phyloP scores from a whole-genome alignment of 2,797 vertebrate species.

The Sebastes itinus region DNA sequence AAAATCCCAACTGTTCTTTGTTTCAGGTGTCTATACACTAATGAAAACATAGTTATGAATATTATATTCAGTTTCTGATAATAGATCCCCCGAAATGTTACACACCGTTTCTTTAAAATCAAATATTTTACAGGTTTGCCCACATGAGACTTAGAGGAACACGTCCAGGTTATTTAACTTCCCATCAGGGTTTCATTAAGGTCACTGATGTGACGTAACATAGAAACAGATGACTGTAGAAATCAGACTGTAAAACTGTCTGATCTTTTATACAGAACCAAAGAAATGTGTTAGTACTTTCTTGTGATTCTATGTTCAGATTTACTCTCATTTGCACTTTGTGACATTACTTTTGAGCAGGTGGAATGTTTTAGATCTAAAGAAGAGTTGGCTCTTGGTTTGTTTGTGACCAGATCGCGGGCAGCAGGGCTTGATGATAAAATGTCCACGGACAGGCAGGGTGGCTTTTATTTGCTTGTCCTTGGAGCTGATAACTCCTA shows the following conservation, averaged over 20 bases:
- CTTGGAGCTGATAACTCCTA: conserved; percentile 85
- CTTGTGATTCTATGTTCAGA: not conserved
- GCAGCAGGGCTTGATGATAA: conserved; percentile 81
- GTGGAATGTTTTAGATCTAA: conserved; percentile 4
- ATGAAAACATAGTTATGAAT: too few species aligned
- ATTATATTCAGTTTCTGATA: too few species aligned
- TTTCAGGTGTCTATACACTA: too few species aligned
- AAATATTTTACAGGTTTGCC: not conserved
- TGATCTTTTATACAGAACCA: not conserved
- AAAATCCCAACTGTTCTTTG: too few species aligned
- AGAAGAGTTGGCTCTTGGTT: conserved; percentile 66
- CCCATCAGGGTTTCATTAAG: conserved; percentile 10
- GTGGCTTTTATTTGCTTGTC: conserved; percentile 84
- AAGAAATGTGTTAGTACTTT: not conserved
- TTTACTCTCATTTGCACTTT: not conserved
- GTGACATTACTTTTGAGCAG: not conserved
- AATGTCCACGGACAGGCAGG: conserved; percentile 76
- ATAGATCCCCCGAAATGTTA: too few species aligned
- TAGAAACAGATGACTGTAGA: not conserved
- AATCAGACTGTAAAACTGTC: not conserved
- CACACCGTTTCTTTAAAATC: not conserved
- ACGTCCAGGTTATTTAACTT: not conserved
- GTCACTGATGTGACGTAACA: conserved; percentile 16
- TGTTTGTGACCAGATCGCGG: conserved; percentile 77
- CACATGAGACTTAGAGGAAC: not conserved